Evolutionary conservation across 2,797 vertebrate genomes (phyloP).

Genomic region (Enteromius thamalakanensis): DNA sequence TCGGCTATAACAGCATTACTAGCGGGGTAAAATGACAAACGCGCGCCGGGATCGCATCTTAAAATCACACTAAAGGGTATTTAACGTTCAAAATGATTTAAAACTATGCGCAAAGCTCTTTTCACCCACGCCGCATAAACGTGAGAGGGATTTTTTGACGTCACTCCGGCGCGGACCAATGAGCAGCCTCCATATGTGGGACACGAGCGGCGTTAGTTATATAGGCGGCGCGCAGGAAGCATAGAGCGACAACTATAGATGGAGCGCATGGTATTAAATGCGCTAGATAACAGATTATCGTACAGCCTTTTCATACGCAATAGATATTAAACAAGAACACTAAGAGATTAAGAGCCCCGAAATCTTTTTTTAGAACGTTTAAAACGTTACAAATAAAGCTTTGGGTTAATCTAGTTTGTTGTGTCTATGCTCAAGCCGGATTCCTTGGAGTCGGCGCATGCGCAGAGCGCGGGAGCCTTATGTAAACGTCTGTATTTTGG

Average conservation of each 20-base stretch:
- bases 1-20: neutral
- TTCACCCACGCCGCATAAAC: slow-evolving; percentile 61
- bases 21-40: neutral
- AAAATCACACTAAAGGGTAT: neutral
- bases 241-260: slow-evolving; percentile 16
- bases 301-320: accelerated
- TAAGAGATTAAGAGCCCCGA: accelerated
- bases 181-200: slow-evolving; percentile 20
- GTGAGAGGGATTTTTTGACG: slow-evolving; percentile 49
- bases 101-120: neutral
- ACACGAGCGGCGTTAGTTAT: slow-evolving; percentile 4
- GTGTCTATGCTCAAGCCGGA: neutral
- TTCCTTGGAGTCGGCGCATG: slow-evolving; percentile 37
- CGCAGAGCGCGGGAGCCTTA: slow-evolving; percentile 56
- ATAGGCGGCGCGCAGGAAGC: neutral
- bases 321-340: accelerated
- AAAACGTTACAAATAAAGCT: neutral
- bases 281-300: accelerated
- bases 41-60: neutral
- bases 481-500: slow-evolving; percentile 50
- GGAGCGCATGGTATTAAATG: accelerated
- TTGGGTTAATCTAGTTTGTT: neutral
- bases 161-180: slow-evolving; percentile 51
- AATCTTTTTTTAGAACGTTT: neutral
- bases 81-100: neutral